phyloP scores from a whole-genome alignment of 2,113 vertebrate species.

The Apteryx owenii region DNA sequence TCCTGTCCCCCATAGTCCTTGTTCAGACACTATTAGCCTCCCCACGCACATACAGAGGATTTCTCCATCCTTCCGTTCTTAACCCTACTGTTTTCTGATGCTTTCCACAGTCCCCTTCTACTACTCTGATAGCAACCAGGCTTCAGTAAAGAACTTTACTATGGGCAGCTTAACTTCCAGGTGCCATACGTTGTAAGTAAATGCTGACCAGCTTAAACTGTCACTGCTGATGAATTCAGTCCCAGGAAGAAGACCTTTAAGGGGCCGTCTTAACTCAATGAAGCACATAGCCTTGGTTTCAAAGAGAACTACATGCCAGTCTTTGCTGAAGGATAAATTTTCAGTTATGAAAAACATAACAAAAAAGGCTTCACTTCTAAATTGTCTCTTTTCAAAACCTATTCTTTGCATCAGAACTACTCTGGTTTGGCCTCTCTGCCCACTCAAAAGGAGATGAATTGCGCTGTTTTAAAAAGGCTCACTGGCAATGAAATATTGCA shows the following conservation, averaged over 20 bases:
- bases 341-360: not conserved
- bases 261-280: not conserved
- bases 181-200: not conserved
- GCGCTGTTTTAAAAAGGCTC: not conserved
- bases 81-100: not conserved
- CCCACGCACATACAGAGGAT: not conserved
- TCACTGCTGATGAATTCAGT: not conserved
- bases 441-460: not conserved
- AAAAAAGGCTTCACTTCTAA: not conserved
- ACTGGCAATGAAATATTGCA: not conserved
- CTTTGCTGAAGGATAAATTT: not conserved
- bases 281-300: not conserved
- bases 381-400: not conserved
- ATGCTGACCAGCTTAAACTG: not conserved
- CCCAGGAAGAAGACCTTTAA: not conserved
- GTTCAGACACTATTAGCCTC: not conserved
- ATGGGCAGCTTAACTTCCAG: not conserved
- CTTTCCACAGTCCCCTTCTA: not conserved
- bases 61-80: not conserved
- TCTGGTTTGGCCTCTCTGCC: not conserved
- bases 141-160: not conserved
- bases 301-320: not conserved
- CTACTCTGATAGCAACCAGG: not conserved
- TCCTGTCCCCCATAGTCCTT: not conserved
- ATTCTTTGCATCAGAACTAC: not conserved